Base-by-base conservation (phyloP, 2,797 vertebrate genomes). In the Cyclura pinguis region DNA sequence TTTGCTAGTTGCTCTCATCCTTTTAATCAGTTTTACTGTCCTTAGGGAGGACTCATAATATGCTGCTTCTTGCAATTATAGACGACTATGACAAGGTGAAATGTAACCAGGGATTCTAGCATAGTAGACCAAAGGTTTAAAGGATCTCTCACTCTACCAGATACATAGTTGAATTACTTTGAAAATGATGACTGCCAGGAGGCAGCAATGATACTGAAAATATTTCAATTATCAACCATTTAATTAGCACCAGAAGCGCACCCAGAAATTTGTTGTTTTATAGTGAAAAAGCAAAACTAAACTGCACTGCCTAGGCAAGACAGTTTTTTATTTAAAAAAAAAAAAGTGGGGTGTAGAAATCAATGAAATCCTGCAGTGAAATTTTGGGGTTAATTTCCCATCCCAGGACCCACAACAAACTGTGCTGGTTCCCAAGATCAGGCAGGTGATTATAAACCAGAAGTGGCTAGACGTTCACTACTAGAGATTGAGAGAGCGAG, bases 11-110 rank as follows among this genome's bases (percentile, higher is more conserved):
- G 50, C 57, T 67, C 55, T 83, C 55, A 47, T 73, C 72, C 72
- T 87, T 90, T 87, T 90, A 87, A 90, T 90, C 85, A 90, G 85
- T 90, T 87, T 74, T 83, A 69, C 16, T 67, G 57, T 87, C 78
- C 85, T 90, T 72, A 3, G 85, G 72, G 85, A 83, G 42, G 32
- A 90, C 55, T 72, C 55, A 87, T 86, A 83, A 73, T 82, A 27
- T 83, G 77, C 38, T 80, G 62, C 32, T 89, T 27, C 62, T 76
- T 67, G 62, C 83, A 85, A 80, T 89, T 89, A 89, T 55, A 85
- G 74, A 84, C 59, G 50, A 57, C 12, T 16, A 42, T 84, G 57
- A 85, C 82, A 78, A 42, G 50, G 74, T 89, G 76, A 85, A 89
- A 89, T 69, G 78, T 76, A 86, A 73, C 78, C 89, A 87, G 4